phyloP scores from a whole-genome alignment of 2,797 vertebrate genomes.

The Gallinago nigripennis region DNA sequence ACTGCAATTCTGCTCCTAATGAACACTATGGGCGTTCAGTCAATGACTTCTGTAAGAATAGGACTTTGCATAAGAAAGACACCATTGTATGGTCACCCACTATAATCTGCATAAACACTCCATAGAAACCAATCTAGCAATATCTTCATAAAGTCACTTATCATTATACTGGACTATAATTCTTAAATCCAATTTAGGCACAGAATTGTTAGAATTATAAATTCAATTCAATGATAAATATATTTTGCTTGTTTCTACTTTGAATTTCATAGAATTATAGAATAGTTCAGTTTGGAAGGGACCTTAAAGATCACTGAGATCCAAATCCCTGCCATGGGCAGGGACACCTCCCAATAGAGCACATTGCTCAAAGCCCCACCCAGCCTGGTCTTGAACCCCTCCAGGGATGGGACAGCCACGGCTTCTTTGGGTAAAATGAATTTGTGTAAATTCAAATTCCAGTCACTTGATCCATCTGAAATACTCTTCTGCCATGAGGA shows the following conservation, averaged over 20 bases:
- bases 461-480: background rate
- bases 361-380: no score
- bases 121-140: background rate
- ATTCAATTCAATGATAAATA: background rate
- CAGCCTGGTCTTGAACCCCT: no score
- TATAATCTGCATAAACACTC: background rate
- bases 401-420: no score
- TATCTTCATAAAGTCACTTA: background rate
- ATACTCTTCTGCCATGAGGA: background rate
- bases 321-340: no score
- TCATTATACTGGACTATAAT: background rate
- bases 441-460: background rate
- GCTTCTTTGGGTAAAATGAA: background rate
- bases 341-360: no score
- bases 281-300: no score
- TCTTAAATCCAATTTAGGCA: background rate
- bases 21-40: background rate
- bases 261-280: background rate
- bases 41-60: background rate
- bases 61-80: conserved; percentile 1
- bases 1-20: background rate
- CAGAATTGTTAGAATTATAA: background rate
- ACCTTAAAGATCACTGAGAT: no score
- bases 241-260: background rate
- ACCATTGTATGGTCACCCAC: background rate